A percentile compares a stretch with the other conserved stretches of the same genome.
Evolutionary conservation across 1,140 invertebrate species (phyloP).

Genomic region (Stratiolaelaps scimitus): DNA sequence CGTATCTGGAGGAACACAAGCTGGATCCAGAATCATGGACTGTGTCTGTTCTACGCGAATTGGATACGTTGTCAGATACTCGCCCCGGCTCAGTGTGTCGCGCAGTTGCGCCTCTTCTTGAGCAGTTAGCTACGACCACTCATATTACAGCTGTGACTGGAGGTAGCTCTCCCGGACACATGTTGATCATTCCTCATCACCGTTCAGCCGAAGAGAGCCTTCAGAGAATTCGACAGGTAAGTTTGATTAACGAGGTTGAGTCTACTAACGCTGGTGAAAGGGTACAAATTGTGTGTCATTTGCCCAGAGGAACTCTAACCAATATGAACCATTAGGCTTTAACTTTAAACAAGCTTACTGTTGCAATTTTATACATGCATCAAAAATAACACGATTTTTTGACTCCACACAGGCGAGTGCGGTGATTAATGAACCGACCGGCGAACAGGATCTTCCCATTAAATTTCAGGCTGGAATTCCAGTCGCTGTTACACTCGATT

Average conservation of each 20-base stretch:
- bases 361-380: neutral
- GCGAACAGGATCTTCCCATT: conserved; percentile 65
- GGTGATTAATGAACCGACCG: conserved; percentile 66
- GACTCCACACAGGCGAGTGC: conserved; percentile 56
- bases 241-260: too few species aligned
- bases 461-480: conserved; percentile 86
- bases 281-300: too few species aligned
- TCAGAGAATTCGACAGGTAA: conserved; percentile 31
- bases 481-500: conserved; percentile 67
- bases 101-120: conserved; percentile 63
- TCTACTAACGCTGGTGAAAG: too few species aligned
- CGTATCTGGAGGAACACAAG: conserved; percentile 43
- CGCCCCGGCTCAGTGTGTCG: conserved; percentile 70
- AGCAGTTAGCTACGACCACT: conserved; percentile 42
- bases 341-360: too few species aligned
- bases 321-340: too few species aligned
- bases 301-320: too few species aligned
- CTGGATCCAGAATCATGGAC: conserved; percentile 62
- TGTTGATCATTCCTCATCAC: conserved; percentile 29
- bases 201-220: conserved; percentile 30
- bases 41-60: conserved; percentile 57
- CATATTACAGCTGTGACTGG: conserved; percentile 36
- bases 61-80: conserved; percentile 61
- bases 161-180: conserved; percentile 24
- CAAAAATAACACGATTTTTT: neutral